Conservation (phyloP, 2,113 vertebrate genomes). For the Globicephala melas region DNA sequence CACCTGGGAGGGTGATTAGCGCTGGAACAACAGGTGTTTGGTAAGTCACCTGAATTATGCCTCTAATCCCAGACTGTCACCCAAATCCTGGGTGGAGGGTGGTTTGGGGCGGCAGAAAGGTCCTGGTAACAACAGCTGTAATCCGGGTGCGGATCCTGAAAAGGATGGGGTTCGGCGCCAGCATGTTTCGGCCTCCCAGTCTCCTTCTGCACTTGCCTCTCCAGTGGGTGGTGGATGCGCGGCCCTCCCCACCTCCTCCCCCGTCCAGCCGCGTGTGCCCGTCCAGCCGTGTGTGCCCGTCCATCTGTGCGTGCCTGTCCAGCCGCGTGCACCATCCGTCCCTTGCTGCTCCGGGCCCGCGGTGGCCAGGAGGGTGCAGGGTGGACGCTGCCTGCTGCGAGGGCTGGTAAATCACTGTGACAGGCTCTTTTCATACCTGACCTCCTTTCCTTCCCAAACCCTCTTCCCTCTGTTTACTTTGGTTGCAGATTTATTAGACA, state of each 20-base stretch:
- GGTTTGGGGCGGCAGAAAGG: not conserved
- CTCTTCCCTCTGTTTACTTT: slow-evolving; percentile 81
- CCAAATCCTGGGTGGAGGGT: slow-evolving; percentile 69
- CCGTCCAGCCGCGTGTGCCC: not conserved
- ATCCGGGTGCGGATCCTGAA: slow-evolving; percentile 37
- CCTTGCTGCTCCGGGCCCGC: not conserved
- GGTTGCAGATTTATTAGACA: slow-evolving; percentile 79
- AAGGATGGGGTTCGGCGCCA: not conserved
- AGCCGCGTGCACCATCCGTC: not conserved
- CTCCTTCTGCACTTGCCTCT: not conserved
- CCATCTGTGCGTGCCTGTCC: too few relatives aligned
- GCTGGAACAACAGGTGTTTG: slow-evolving; percentile 52
- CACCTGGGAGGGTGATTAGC: slow-evolving; percentile 46
- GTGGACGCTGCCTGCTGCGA: not conserved
- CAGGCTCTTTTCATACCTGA: slow-evolving; percentile 59
- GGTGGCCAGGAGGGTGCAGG: not conserved
- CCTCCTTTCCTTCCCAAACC: slow-evolving; percentile 55
- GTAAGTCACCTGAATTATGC: slow-evolving; percentile 32
- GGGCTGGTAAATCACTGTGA: not conserved
- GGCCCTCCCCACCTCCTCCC: not conserved
- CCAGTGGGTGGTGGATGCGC: not conserved
- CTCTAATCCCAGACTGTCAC: slow-evolving; percentile 59
- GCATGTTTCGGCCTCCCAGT: not conserved
- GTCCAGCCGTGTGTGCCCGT: too few relatives aligned
- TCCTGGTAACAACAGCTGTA: not conserved